Base-by-base conservation (phyloP, 2,113 vertebrate species). In the Lethenteron camtschaticum region DNA sequence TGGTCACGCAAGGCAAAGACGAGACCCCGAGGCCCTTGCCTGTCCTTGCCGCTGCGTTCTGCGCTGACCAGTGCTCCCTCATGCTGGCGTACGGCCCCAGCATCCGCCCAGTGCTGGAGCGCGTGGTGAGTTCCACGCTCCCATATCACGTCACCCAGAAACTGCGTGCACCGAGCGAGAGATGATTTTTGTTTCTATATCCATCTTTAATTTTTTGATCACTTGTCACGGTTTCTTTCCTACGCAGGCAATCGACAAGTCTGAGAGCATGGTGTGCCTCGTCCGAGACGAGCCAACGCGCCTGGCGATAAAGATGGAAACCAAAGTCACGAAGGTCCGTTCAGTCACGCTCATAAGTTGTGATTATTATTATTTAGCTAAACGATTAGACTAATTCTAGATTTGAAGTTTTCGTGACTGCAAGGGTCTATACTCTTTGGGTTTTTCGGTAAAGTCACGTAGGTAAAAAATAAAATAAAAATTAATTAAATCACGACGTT, bases 31-130 rank as follows among this genome's bases (percentile, higher is more conserved):
- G 86, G 69, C 91, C 87, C 0, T 81, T 99, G 66, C 86, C 91
- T 68, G 78, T 96, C 77, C 76, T 92, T 69, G 85, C 88, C 16
- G 87, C 87, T 55, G 81, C 81, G 0, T 84, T 96, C 66, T 79
- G 81, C 58, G 68, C 79, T 9, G 88, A 91, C 74, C 79, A 79
- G 69, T 82, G 76, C 68, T 81, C 82, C 58, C 73, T 96, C 74
- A 71, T 84, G 74, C 82, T 99, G 73, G 88, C 87, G 1, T 96
- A 96, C 55, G 90, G 90, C 57, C 89, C 68, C 79, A 82, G 81
- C 77, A 82, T 96, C 12, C 89, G 95, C 76, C 94, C 94, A 12
- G 74, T 86, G 73, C 84, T 94, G 74, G 94, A 99, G 79, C 84
- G 75, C 83, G 81, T 84, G 79, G 92, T 97, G 79, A 80, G 83